Percentiles rank a stretch among this genome's conserved stretches.
These are phyloP conservation scores for Amia ocellicauda DNA, from an alignment of 2,113 vertebrate species.

Conservation along the genomic window DNA sequence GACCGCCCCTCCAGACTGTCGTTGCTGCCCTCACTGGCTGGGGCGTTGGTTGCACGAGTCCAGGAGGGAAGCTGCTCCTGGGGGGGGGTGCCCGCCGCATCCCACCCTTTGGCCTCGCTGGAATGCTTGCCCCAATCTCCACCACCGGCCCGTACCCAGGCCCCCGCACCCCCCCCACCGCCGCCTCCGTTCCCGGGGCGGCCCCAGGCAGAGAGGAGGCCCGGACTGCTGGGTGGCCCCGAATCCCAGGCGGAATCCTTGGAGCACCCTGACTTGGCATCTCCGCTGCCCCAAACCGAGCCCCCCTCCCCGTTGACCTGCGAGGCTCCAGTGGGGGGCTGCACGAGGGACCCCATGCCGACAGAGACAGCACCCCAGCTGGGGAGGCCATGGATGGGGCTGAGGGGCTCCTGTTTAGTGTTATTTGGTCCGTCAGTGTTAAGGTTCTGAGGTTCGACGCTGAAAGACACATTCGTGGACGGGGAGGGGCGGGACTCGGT, in stretches of 20 bases:
- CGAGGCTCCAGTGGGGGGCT: slow-evolving; percentile 80
- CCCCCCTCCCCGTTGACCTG: slow-evolving; percentile 68
- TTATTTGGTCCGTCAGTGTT: slow-evolving; percentile 96
- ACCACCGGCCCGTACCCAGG: slow-evolving; percentile 76
- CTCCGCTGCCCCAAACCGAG: slow-evolving; percentile 87
- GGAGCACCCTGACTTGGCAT: slow-evolving; percentile 60
- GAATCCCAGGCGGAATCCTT: slow-evolving; percentile 83
- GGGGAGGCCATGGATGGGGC: slow-evolving; percentile 86
- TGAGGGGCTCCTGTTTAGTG: slow-evolving; percentile 79
- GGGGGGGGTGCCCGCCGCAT: slow-evolving; percentile 53
- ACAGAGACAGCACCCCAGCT: slow-evolving; percentile 85
- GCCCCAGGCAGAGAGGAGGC: slow-evolving; percentile 79
- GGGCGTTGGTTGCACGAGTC: slow-evolving; percentile 76
- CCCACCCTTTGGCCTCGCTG: slow-evolving; percentile 80
- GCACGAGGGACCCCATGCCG: slow-evolving; percentile 81
- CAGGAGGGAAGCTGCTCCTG: slow-evolving; percentile 74
- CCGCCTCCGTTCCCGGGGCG: slow-evolving; percentile 65
- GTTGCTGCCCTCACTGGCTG: slow-evolving; percentile 83
- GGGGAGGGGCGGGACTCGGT: slow-evolving; percentile 85
- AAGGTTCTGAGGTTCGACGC: slow-evolving; percentile 93
- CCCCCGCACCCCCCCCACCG: slow-evolving; percentile 70
- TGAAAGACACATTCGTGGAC: slow-evolving; percentile 90
- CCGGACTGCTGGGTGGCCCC: slow-evolving; percentile 71
- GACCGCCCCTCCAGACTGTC: slow-evolving; percentile 75
- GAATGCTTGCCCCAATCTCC: slow-evolving; percentile 81